phyloP scores from a whole-genome alignment of 1,140 invertebrate genomes.

The Chelonus insularis region DNA sequence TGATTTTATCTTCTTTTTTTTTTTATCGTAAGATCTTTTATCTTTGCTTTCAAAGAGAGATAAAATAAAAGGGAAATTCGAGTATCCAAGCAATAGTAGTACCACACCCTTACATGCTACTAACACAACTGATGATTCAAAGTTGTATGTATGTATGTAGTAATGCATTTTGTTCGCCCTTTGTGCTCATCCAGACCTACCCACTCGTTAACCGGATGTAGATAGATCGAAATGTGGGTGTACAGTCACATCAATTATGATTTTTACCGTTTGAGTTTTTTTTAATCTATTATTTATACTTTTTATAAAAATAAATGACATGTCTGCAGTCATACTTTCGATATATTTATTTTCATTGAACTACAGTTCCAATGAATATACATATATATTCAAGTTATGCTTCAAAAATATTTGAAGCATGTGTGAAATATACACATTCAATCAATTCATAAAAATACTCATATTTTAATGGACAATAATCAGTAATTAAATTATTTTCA shows the following conservation, averaged over 20 bases:
- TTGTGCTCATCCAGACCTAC: conserved; percentile 8
- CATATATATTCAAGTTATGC: too few species aligned
- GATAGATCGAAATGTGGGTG: conserved; percentile 5
- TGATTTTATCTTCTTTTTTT: too few species aligned
- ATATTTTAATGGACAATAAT: too few species aligned
- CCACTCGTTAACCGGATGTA: conserved; percentile 13
- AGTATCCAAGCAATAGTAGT: background rate
- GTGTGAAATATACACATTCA: too few species aligned
- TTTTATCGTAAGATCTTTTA: background rate
- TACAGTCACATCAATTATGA: background rate
- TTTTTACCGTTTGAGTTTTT: background rate
- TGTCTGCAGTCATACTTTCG: too few species aligned
- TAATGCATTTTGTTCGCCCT: background rate
- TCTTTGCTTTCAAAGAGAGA: background rate
- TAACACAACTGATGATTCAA: background rate
- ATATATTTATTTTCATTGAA: too few species aligned
- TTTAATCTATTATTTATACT: background rate
- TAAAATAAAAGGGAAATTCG: background rate
- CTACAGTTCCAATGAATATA: too few species aligned
- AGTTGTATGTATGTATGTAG: background rate
- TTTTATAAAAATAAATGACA: too few species aligned
- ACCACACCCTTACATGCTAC: background rate
- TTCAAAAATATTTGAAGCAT: too few species aligned
- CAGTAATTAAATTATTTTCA: too few species aligned
- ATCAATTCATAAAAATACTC: too few species aligned